phyloP scores from a whole-genome alignment of 1,140 invertebrate genomes.

The Orius insidiosus region DNA sequence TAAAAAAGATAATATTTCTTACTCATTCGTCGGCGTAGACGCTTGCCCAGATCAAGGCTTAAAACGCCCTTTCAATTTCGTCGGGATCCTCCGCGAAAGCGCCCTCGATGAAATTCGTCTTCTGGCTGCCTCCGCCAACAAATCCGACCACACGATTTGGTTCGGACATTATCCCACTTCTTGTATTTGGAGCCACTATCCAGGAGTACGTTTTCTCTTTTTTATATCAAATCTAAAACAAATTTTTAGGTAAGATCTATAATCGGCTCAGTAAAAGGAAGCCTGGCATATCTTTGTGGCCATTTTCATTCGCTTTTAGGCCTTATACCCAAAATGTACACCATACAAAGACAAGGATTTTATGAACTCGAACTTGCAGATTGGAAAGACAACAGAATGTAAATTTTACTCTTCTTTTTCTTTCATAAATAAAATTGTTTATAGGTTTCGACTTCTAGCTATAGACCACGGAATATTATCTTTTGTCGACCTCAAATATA shows the following conservation, averaged over 20 bases:
- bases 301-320: slow-evolving; percentile 75
- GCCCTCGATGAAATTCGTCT: slow-evolving; percentile 36
- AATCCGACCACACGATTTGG: slow-evolving; percentile 43
- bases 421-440: slow-evolving; percentile 16
- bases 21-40: slow-evolving; percentile 73
- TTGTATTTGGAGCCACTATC: slow-evolving; percentile 48
- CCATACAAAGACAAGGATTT: slow-evolving; percentile 62
- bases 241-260: slow-evolving; percentile 26
- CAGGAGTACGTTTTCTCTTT: slow-evolving; percentile 5
- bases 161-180: slow-evolving; percentile 92
- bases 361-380: slow-evolving; percentile 81
- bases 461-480: slow-evolving; percentile 80
- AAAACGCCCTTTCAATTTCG: slow-evolving; percentile 80
- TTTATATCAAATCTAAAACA: slow-evolving; percentile 1
- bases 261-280: slow-evolving; percentile 30
- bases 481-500: slow-evolving; percentile 63
- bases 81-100: slow-evolving; percentile 49
- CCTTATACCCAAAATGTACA: slow-evolving; percentile 69
- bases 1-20: slow-evolving; percentile 31
- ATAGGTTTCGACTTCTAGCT: slow-evolving; percentile 58
- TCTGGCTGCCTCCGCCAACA: slow-evolving; percentile 29
- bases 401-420: slow-evolving; percentile 24
- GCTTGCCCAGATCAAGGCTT: slow-evolving; percentile 75
- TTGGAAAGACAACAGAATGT: slow-evolving; percentile 85
- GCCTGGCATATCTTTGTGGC: slow-evolving; percentile 72